phyloP scores from a whole-genome alignment of 1,140 invertebrate genomes.

The Nebria ingens region DNA sequence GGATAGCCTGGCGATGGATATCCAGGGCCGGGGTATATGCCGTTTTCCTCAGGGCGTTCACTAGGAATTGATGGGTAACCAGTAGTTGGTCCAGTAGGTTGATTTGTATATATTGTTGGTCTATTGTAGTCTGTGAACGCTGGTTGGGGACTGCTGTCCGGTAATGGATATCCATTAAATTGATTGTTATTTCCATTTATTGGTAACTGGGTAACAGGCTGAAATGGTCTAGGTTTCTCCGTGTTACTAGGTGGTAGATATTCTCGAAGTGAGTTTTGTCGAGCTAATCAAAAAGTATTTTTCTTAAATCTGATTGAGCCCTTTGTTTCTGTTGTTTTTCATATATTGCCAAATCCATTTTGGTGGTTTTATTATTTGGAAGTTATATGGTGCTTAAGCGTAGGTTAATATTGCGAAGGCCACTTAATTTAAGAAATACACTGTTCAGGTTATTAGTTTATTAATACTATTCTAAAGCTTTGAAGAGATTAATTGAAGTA shows the following conservation, averaged over 20 bases:
- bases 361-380: too few species aligned
- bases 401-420: too few species aligned
- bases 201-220: slow-evolving; percentile 32
- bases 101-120: slow-evolving; percentile 19
- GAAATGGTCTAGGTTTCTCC: slow-evolving; percentile 55
- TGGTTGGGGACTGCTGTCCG: slow-evolving; percentile 35
- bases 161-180: slow-evolving; percentile 33
- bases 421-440: too few species aligned
- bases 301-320: slow-evolving; percentile 1
- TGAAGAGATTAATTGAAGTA: too few species aligned
- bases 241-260: slow-evolving; percentile 51
- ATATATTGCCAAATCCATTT: slow-evolving; percentile 5
- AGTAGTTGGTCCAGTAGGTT: slow-evolving; percentile 27
- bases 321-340: slow-evolving; percentile 5
- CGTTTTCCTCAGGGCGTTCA: neutral
- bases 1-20: slow-evolving; percentile 25
- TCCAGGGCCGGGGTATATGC: slow-evolving; percentile 17
- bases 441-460: too few species aligned
- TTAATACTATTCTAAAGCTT: too few species aligned
- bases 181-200: slow-evolving; percentile 24
- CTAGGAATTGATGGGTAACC: slow-evolving; percentile 19
- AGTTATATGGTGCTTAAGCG: too few species aligned
- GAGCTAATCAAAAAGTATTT: slow-evolving; percentile 40
- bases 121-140: slow-evolving; percentile 34
- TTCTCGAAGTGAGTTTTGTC: slow-evolving; percentile 42